These are phyloP conservation scores for Euplagia quadripunctaria DNA, from an alignment of 2,888 invertebrate genomes.

Conservation along the genomic window DNA sequence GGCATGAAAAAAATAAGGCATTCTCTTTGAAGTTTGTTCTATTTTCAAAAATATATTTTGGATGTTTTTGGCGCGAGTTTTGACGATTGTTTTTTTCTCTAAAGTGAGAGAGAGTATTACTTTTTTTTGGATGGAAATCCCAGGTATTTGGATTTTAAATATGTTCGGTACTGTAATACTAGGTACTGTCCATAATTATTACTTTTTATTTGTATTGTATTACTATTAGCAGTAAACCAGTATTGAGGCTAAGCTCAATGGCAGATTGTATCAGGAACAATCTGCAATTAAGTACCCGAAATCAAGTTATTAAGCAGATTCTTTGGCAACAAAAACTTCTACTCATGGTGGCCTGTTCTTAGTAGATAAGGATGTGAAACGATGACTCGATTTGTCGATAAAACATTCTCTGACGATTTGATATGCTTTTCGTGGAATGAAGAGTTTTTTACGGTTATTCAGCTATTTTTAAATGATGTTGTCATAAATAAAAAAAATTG, in stretches of 20 bases:
- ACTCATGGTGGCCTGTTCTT: conserved; percentile 73
- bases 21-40: conserved; percentile 1
- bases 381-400: conserved; percentile 55
- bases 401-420: neutral
- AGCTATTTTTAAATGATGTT: no score
- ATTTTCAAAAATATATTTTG: neutral
- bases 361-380: conserved; percentile 58
- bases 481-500: no score
- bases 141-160: no score
- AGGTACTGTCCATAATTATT: no score
- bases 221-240: neutral
- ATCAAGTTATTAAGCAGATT: conserved; percentile 82
- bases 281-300: conserved; percentile 59
- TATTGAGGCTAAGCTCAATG: conserved; percentile 16
- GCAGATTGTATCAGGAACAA: conserved; percentile 46
- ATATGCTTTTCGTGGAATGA: no score
- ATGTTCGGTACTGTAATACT: no score
- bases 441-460: no score
- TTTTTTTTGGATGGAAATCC: neutral
- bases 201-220: no score
- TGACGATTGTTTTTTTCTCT: neutral
- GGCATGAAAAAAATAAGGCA: conserved; percentile 18
- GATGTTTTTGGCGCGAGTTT: neutral
- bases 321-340: conserved; percentile 66
- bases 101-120: neutral